Conservation (phyloP, 2,888 invertebrate genomes). For the Scaptodrosophila latifasciaeformis region DNA sequence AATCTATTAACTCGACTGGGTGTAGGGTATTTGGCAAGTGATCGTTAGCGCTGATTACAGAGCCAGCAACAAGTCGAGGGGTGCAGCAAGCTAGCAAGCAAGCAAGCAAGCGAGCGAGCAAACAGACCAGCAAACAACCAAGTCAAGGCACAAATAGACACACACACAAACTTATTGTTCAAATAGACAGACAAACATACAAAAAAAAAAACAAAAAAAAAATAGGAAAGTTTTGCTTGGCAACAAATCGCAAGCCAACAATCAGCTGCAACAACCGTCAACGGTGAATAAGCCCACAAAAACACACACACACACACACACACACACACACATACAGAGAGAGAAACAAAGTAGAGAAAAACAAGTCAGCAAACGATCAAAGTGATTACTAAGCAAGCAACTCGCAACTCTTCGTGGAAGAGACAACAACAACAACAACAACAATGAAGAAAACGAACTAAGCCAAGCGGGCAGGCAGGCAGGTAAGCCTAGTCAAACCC, state of each 20-base stretch:
- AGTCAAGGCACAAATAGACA: conserved; percentile 40
- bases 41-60: conserved; percentile 49
- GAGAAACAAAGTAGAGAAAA: conserved; percentile 15
- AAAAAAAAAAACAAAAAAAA: conserved; percentile 16
- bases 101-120: conserved; percentile 22
- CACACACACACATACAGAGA: too few relatives aligned
- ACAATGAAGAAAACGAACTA: conserved; percentile 1
- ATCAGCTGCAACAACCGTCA: conserved; percentile 28
- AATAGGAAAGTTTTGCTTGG: conserved; percentile 47
- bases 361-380: conserved; percentile 46
- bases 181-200: too few relatives aligned
- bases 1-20: too few relatives aligned
- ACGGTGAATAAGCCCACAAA: conserved; percentile 40
- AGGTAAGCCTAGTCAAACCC: too few relatives aligned
- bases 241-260: conserved; percentile 43
- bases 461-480: neutral
- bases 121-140: conserved; percentile 43
- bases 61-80: neutral
- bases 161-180: too few relatives aligned
- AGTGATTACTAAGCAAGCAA: conserved; percentile 39
- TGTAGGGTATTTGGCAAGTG: conserved; percentile 45
- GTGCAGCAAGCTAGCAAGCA: conserved; percentile 34
- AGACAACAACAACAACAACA: too few relatives aligned
- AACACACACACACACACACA: too few relatives aligned
- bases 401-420: conserved; percentile 4